Percentiles rank a stretch among this genome's conserved stretches.
Conservation (phyloP, 2,888 invertebrate genomes). For the Oconnorella tubifera region DNA sequence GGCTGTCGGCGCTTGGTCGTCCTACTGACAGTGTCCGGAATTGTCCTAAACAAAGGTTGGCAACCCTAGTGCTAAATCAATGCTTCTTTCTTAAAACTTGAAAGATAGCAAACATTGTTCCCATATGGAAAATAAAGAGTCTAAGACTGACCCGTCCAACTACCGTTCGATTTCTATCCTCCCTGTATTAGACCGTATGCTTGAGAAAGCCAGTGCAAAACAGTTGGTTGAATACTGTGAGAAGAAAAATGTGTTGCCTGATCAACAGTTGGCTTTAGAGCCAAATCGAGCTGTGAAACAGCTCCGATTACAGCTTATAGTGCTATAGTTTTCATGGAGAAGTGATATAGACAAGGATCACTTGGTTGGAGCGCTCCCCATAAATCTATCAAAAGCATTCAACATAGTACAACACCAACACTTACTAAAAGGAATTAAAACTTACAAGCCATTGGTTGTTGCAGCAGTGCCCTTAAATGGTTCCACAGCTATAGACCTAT, state of each 20-base stretch:
- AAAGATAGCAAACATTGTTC: too few relatives aligned
- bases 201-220: neutral
- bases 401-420: neutral
- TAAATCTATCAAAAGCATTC: neutral
- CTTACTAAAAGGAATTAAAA: too few relatives aligned
- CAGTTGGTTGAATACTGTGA: neutral
- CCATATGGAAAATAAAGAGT: too few relatives aligned
- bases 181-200: neutral
- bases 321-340: neutral
- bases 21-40: too few relatives aligned
- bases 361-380: neutral
- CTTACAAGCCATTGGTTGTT: too few relatives aligned
- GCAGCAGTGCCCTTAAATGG: too few relatives aligned
- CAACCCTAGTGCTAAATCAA: too few relatives aligned
- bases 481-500: too few relatives aligned
- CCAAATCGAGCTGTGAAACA: neutral
- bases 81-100: too few relatives aligned
- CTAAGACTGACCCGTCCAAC: too few relatives aligned
- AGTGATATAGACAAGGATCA: neutral
- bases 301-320: neutral
- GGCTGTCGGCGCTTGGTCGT: too few relatives aligned
- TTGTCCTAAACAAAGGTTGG: too few relatives aligned
- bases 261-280: neutral
- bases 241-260: neutral
- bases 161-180: neutral